Evolutionary conservation across 2,113 vertebrate genomes (phyloP).

Genomic region (Gallinago paraguaiae): DNA sequence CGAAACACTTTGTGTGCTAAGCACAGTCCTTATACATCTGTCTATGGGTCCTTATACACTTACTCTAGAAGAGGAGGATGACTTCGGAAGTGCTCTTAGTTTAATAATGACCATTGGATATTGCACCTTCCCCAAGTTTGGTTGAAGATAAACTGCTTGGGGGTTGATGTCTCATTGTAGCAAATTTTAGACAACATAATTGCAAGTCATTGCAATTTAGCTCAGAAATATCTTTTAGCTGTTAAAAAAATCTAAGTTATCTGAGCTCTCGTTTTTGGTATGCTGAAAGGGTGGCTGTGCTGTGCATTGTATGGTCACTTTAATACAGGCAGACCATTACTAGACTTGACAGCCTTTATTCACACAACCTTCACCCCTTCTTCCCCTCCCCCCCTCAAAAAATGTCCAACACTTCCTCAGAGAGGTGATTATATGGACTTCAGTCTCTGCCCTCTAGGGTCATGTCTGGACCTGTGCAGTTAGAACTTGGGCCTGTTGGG

Average conservation of each 20-base stretch:
- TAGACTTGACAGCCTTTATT: constrained; percentile 25
- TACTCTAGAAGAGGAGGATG: constrained; percentile 27
- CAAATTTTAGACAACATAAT: background rate
- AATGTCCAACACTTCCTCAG: constrained; percentile 53
- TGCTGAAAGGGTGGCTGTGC: constrained; percentile 35
- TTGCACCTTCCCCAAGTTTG: background rate
- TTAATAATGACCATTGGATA: background rate
- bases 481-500: constrained; percentile 90
- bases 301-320: constrained; percentile 29
- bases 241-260: background rate
- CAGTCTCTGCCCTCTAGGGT: constrained; percentile 89
- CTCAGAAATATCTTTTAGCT: background rate
- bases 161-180: background rate
- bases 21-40: background rate
- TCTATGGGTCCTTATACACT: background rate
- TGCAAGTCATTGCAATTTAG: background rate
- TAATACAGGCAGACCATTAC: constrained; percentile 24
- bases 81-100: constrained; percentile 3
- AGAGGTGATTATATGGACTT: constrained; percentile 74
- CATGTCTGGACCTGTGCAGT: constrained; percentile 93
- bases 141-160: background rate
- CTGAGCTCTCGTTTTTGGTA: background rate
- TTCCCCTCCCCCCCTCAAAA: constrained; percentile 53
- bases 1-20: background rate
- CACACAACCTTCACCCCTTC: constrained; percentile 43